phyloP scores from a whole-genome alignment of 2,888 invertebrate genomes.

The Luperina nickerlii region DNA sequence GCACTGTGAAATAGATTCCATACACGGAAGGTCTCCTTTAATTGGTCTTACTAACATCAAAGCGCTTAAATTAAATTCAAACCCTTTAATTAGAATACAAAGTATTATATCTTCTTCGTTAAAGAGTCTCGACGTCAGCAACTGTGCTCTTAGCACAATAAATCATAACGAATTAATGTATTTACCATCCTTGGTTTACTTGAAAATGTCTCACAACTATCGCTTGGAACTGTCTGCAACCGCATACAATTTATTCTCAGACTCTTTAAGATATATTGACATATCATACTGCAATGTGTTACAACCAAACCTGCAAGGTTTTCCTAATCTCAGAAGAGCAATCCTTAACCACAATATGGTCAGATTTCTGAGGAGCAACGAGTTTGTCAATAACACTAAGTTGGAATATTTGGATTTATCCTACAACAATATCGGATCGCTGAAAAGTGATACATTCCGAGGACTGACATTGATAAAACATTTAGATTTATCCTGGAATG shows the following conservation, averaged over 20 bases:
- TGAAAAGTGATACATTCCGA: conserved; percentile 91
- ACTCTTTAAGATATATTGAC: conserved; percentile 90
- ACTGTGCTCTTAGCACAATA: conserved; percentile 89
- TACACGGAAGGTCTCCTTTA: conserved; percentile 88
- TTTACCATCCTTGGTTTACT: conserved; percentile 90
- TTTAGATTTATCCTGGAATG: conserved; percentile 93
- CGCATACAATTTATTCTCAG: conserved; percentile 84
- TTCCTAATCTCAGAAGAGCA: conserved; percentile 91
- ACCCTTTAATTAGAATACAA: conserved; percentile 87
- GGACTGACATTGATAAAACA: conserved; percentile 90
- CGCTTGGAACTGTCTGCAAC: conserved; percentile 86
- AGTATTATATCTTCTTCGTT: conserved; percentile 88
- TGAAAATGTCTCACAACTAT: conserved; percentile 92
- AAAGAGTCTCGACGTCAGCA: conserved; percentile 90
- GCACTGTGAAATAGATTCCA: conserved; percentile 90
- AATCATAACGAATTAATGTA: conserved; percentile 89
- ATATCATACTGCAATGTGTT: conserved; percentile 91
- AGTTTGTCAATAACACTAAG: conserved; percentile 91
- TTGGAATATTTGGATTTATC: conserved; percentile 92
- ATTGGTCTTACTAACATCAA: conserved; percentile 88
- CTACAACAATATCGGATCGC: conserved; percentile 91
- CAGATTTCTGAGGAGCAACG: conserved; percentile 88
- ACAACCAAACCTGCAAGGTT: conserved; percentile 90
- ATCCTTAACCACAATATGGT: conserved; percentile 92
- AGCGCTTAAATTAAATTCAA: conserved; percentile 88